phyloP scores from a whole-genome alignment of 2,113 vertebrate species.

The Syngnathus floridae region DNA sequence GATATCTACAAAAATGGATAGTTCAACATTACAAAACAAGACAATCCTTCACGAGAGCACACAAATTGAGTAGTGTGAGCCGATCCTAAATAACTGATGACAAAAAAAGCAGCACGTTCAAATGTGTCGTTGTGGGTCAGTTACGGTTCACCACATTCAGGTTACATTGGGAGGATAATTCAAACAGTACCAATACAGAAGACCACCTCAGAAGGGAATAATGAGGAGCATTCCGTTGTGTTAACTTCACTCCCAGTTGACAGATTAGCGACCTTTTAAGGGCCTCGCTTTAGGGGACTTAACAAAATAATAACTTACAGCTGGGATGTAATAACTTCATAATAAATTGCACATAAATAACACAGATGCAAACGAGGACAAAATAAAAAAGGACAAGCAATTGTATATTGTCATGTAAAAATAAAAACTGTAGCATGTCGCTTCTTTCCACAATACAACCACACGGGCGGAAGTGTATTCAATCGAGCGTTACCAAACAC shows the following conservation, averaged over 20 bases:
- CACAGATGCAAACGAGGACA: slow-evolving; percentile 4
- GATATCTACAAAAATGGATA: neutral
- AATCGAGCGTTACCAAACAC: too few relatives aligned
- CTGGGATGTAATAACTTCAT: slow-evolving; percentile 16
- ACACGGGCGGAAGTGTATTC: too few relatives aligned
- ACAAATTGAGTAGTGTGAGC: neutral
- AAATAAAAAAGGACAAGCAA: neutral
- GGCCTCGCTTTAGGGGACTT: neutral
- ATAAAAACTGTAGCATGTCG: neutral
- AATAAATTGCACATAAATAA: slow-evolving; percentile 24
- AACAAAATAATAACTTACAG: slow-evolving; percentile 18
- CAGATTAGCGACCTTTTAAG: neutral
- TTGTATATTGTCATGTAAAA: neutral
- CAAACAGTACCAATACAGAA: neutral
- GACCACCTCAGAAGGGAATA: neutral
- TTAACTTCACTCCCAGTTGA: neutral
- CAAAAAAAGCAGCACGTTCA: neutral
- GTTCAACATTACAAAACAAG: neutral
- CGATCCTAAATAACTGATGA: neutral
- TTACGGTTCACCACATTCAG: neutral
- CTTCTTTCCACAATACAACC: neutral
- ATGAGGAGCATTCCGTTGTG: neutral
- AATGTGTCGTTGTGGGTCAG: neutral
- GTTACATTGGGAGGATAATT: neutral
- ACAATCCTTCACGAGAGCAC: neutral